Base-by-base conservation (phyloP, 2,888 invertebrate species). In the Apamea monoglypha region DNA sequence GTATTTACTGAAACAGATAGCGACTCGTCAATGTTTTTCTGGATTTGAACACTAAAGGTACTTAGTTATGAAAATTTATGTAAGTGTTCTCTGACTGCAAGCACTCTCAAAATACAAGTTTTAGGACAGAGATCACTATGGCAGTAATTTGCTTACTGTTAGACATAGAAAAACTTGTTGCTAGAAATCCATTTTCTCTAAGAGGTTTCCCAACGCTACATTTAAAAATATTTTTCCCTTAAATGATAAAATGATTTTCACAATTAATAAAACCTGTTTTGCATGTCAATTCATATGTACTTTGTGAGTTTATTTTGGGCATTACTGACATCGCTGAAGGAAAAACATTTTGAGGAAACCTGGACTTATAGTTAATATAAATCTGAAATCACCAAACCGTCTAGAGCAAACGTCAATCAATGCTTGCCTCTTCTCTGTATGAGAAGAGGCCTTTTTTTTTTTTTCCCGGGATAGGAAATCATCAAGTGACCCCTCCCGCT, bases 1-100 rank as follows among this genome's bases (percentile, higher is more conserved):
- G 8, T 29, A 36, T 44, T 53, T 18, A 29, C 32, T 79, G 53
- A 36, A 81, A 80, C 29, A 40, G 29, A 79, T 59, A 16, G 21
- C 2, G 1, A n/a, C 21, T 59, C 2, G 4, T 50, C 25, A 70
- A 66, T n/a, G 2, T 10, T n/a, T 21, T 64, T 21, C 44, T 25
- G 18, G 32, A 80, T 61, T 67, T 59, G 8, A 59, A 47, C 44
- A 32, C 0, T 12, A 21, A 14, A 6, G 1, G 14, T 36, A 36
- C 32, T 32, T 32, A 18, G 5, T 72, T 21, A 5, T 7, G 3
- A 36, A 72, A 50, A 40, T 21, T 25, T n/a, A 71, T 36, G 16
- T n/a, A 32, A 32, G 12, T 32, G 14, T 25, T 18, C 44, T 67
- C 25, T n/a, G n/a, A n/a, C n/a, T 67, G 10, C 64, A n/a, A 29